Evolutionary conservation across 2,113 vertebrate genomes (phyloP), one percentile per base, ranked within the genome.

Genomic region (Chamaea fasciata): DNA sequence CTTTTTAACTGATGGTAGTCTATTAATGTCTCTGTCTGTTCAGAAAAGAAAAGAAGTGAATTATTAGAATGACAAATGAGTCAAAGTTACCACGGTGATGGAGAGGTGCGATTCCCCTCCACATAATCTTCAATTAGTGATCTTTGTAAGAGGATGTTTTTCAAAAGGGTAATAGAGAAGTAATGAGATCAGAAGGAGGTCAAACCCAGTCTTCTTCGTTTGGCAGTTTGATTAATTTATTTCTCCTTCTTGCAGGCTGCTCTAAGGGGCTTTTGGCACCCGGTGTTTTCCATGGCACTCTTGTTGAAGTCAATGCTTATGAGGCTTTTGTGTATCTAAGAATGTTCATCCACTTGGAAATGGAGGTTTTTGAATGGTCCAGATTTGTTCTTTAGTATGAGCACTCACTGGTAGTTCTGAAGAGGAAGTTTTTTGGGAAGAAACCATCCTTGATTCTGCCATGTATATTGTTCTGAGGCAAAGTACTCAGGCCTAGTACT

Each of bases 151-250:
- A 98, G 98, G 98, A 97, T 98, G 98, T 98, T 98, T 98, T 98
- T 98, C 98, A 98, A 97, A 98, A 98, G 98, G 98, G 98, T 98
- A 98, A 98, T 98, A 98, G 98, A 97, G 97, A 98, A 98, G 98
- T 98, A 98, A 98, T 98, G 98, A 99, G 98, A 98, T 98, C 98
- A 98, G 97, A 97, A 98, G 98, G 98, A 98, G 99, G 98, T 99
- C 99, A 99, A 97, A 96, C 95, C 96, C 96, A 97, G 98, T 97
- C 97, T 98, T 98, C 98, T 98, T 98, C 93, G 56, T 98, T 98
- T 99, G 98, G 98, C 98, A 98, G 98, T 89, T 98, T 99, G 99
- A 99, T 99, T 99, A 99, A 99, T 99, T 99, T 98, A 98, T 98
- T 98, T 98, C 98, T 98, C 98, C 98, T 98, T 98, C 97, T 96